Percentiles rank a stretch among this genome's conserved stretches.
phyloP scores from a whole-genome alignment of 1,140 invertebrate genomes.

The Drosophila fuyamai region DNA sequence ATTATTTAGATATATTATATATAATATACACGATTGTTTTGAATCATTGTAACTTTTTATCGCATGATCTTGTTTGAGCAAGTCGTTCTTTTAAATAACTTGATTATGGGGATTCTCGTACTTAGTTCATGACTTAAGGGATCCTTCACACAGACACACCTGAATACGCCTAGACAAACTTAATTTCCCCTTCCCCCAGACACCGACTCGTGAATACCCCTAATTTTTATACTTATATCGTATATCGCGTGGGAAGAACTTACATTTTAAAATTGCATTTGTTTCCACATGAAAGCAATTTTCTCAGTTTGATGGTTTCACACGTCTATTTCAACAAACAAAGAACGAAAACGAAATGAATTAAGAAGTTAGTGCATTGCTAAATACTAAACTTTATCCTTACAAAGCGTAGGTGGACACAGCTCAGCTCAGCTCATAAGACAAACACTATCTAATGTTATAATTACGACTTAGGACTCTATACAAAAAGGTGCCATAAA shows the following conservation, averaged over 20 bases:
- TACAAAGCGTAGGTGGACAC: constrained; percentile 58
- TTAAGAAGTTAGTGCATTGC: constrained; percentile 56
- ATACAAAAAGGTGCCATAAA: constrained; percentile 57
- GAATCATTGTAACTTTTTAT: constrained; percentile 53
- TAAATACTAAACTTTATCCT: constrained; percentile 72
- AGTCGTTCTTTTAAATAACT: constrained; percentile 23
- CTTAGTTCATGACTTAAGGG: constrained; percentile 66
- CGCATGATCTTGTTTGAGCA: constrained; percentile 22
- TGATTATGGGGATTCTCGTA: constrained; percentile 58
- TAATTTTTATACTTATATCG: constrained; percentile 53
- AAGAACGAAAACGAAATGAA: constrained; percentile 37
- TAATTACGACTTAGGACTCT: constrained; percentile 28
- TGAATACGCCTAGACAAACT: constrained; percentile 14
- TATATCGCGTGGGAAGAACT: constrained; percentile 45
- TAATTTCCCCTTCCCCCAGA: constrained; percentile 19
- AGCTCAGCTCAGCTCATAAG: constrained; percentile 62
- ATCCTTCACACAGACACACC: constrained; percentile 32
- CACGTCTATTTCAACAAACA: constrained; percentile 68
- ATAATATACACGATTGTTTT: constrained; percentile 35
- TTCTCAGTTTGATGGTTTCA: constrained; percentile 83
- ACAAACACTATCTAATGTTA: constrained; percentile 59
- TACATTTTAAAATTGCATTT: constrained; percentile 79
- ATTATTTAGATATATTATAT: constrained; percentile 45
- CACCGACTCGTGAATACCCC: constrained; percentile 29
- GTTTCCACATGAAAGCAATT: constrained; percentile 73